A percentile compares a stretch with the other conserved stretches of the same genome.
Conservation (phyloP, 2,888 invertebrate genomes). For the Drosophila subsilvestris region DNA sequence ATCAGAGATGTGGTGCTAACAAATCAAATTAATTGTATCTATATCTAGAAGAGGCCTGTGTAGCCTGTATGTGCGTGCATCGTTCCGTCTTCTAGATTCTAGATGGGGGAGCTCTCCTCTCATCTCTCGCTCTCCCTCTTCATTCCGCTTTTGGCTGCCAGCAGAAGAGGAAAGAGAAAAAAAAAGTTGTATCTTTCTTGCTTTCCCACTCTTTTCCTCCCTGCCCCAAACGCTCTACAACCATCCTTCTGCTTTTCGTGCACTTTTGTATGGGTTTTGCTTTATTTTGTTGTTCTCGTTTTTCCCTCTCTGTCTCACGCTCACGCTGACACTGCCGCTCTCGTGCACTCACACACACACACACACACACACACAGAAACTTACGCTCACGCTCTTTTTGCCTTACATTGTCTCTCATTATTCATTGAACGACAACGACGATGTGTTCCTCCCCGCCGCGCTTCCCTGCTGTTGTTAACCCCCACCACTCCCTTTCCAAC, state of each 20-base stretch:
- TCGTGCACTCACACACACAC: background rate
- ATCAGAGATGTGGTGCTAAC: slow-evolving; percentile 39
- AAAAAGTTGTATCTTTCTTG: slow-evolving; percentile 68
- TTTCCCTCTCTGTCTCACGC: slow-evolving; percentile 19
- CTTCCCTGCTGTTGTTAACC: slow-evolving; percentile 34
- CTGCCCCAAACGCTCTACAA: slow-evolving; percentile 30
- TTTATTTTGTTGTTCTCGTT: slow-evolving; percentile 70
- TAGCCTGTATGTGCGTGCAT: slow-evolving; percentile 62
- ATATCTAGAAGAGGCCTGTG: slow-evolving; percentile 47
- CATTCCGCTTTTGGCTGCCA: slow-evolving; percentile 63
- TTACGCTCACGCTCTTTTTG: slow-evolving; percentile 42
- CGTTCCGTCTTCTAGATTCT: slow-evolving; percentile 65
- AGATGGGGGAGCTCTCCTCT: slow-evolving; percentile 49
- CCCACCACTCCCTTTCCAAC: slow-evolving; percentile 17
- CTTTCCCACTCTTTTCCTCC: slow-evolving; percentile 40
- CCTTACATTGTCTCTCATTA: slow-evolving; percentile 75
- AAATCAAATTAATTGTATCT: slow-evolving; percentile 69
- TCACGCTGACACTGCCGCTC: background rate
- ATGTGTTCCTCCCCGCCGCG: slow-evolving; percentile 50
- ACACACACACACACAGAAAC: background rate
- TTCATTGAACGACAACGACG: slow-evolving; percentile 72
- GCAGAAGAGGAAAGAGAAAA: slow-evolving; percentile 51
- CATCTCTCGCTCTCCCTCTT: slow-evolving; percentile 25
- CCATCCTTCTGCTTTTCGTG: slow-evolving; percentile 66
- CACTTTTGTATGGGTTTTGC: slow-evolving; percentile 70